These are phyloP conservation scores for Palythoa grandiflora DNA, from an alignment of 92 coral and sea anemone species.

Conservation along the genomic window DNA sequence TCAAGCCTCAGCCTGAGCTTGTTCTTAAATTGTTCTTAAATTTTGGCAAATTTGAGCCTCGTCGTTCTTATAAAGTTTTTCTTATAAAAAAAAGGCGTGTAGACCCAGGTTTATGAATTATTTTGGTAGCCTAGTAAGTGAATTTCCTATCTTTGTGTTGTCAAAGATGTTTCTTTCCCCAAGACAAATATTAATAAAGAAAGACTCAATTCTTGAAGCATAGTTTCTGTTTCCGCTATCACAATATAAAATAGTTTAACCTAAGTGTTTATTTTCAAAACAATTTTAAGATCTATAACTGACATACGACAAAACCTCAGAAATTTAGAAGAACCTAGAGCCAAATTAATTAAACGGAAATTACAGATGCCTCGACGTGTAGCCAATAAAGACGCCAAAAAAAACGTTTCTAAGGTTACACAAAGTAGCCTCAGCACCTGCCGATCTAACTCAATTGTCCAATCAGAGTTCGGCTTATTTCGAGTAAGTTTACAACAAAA, in stretches of 20 bases:
- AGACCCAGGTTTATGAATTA: neutral
- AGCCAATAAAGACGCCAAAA: constrained; percentile 37
- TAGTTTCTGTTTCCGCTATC: neutral
- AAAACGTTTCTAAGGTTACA: constrained; percentile 67
- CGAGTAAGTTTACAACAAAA: constrained; percentile 30
- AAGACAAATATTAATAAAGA: neutral
- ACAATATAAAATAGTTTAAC: neutral
- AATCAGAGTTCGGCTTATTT: constrained; percentile 71
- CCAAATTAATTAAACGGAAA: constrained; percentile 10
- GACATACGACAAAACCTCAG: neutral
- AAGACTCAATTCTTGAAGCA: neutral
- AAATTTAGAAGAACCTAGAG: constrained; percentile 1
- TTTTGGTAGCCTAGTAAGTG: neutral
- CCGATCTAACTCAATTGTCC: constrained; percentile 61
- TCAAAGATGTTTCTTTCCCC: neutral
- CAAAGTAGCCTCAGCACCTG: constrained; percentile 79
- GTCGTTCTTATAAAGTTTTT: no score
- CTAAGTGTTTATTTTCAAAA: neutral
- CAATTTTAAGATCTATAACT: neutral
- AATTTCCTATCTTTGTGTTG: no score
- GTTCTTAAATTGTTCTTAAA: no score
- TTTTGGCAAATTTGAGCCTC: no score
- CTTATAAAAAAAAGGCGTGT: no score
- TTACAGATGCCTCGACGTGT: neutral
- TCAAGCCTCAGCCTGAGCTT: no score